phyloP scores from a whole-genome alignment of 2,888 invertebrate species.

The Ecdyonurus torrentis region DNA sequence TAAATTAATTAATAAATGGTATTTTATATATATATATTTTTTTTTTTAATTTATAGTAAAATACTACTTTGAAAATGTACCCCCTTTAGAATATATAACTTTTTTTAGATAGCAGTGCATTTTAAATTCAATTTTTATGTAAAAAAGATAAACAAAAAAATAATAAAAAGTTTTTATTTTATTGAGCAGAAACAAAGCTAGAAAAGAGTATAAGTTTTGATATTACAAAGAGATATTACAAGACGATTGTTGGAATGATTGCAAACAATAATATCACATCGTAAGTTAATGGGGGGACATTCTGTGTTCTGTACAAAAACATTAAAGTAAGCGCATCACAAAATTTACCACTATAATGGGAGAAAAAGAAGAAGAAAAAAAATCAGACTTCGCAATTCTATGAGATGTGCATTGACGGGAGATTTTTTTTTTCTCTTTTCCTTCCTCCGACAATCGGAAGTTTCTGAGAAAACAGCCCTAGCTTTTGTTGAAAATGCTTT shows the following conservation, averaged over 20 bases:
- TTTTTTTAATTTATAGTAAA: no score
- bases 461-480: neutral
- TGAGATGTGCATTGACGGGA: no score
- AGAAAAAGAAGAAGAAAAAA: neutral
- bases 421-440: neutral
- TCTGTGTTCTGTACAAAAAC: neutral
- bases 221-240: neutral
- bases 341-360: neutral
- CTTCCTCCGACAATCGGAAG: neutral
- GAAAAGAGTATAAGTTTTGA: neutral
- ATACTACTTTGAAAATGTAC: no score
- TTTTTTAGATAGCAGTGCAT: no score
- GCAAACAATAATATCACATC: neutral
- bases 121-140: slow-evolving; percentile 2
- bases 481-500: neutral
- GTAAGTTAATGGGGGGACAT: neutral
- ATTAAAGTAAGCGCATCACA: neutral
- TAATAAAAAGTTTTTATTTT: slow-evolving; percentile 1
- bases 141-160: neutral
- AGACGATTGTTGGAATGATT: neutral
- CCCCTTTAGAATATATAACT: no score
- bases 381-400: no score
- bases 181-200: slow-evolving; percentile 1
- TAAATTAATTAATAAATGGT: no score
- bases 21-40: no score